Percentiles rank a stretch among this genome's conserved stretches.
Evolutionary conservation across 2,113 vertebrate genomes (phyloP).

Genomic region (Amia ocellicauda): DNA sequence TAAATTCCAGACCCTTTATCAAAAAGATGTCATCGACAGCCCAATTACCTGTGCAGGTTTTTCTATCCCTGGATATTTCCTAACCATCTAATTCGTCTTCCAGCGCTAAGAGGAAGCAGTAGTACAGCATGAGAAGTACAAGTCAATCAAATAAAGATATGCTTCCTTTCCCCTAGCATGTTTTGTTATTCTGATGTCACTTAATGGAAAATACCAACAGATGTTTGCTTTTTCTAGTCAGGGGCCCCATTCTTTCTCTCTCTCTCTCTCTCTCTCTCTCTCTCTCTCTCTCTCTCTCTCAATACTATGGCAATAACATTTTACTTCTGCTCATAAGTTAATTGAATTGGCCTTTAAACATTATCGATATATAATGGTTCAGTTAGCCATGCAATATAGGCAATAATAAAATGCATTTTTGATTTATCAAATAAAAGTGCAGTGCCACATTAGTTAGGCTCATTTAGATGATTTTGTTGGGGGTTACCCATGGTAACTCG

Average conservation of each 20-base stretch:
- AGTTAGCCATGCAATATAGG: conserved; percentile 23
- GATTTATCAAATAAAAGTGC: conserved; percentile 33
- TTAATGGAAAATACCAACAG: conserved; percentile 2
- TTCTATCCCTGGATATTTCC: too few relatives aligned
- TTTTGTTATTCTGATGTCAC: conserved; percentile 5
- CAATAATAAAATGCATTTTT: conserved; percentile 29
- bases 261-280: conserved; percentile 20
- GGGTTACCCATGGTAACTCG: conserved; percentile 24
- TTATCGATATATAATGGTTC: conserved; percentile 31
- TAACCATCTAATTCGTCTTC: too few relatives aligned
- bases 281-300: conserved; percentile 14
- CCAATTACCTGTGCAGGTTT: too few relatives aligned
- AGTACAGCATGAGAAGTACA: conserved; percentile 18
- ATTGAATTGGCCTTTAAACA: conserved; percentile 42
- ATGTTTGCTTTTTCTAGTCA: neutral
- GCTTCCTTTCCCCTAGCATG: neutral
- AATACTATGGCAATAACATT: conserved; percentile 28
- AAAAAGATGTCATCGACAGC: too few relatives aligned
- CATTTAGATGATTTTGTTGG: conserved; percentile 46
- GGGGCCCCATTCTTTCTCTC: neutral
- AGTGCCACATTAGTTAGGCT: conserved; percentile 25
- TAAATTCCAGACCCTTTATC: too few relatives aligned
- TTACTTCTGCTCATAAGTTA: conserved; percentile 33
- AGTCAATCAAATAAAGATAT: conserved; percentile 7
- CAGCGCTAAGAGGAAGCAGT: neutral